Conservation (phyloP, 1,140 invertebrate genomes). For the Ladona fulva region DNA sequence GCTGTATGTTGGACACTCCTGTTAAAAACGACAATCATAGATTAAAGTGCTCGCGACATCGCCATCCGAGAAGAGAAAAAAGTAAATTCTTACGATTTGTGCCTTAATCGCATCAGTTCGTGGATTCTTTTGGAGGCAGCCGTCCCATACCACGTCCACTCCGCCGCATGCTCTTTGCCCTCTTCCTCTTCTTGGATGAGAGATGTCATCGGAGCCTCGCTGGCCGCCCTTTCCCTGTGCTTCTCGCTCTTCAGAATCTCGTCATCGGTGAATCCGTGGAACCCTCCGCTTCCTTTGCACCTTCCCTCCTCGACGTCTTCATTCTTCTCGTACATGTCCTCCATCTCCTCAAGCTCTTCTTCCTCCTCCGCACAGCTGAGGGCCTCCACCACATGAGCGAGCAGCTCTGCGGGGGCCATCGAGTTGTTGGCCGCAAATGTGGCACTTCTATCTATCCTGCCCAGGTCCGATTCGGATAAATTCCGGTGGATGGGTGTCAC, state of each 20-base stretch:
- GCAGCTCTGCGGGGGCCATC: slow-evolving; percentile 47
- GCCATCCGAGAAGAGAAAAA: too few species aligned
- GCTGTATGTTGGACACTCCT: too few species aligned
- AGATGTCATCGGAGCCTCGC: neutral
- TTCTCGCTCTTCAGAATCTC: slow-evolving; percentile 55
- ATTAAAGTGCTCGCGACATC: too few species aligned
- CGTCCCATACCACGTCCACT: neutral
- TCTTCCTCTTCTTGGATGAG: neutral
- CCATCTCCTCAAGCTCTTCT: neutral
- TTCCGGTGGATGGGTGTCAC: slow-evolving; percentile 45
- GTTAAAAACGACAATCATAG: too few species aligned
- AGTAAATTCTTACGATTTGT: neutral
- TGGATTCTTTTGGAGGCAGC: neutral
- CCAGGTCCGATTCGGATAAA: slow-evolving; percentile 64
- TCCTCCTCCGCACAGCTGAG: neutral
- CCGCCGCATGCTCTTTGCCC: neutral
- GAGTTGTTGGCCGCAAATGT: slow-evolving; percentile 47
- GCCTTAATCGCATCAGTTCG: neutral
- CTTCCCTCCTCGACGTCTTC: neutral
- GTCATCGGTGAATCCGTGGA: slow-evolving; percentile 53
- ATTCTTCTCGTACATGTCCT: neutral
- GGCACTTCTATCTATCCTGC: slow-evolving; percentile 63
- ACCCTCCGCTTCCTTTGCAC: neutral
- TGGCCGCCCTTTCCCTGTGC: slow-evolving; percentile 29
- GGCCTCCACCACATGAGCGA: slow-evolving; percentile 43